phyloP scores from a whole-genome alignment of 2,888 invertebrate genomes.

The Odontocerum albicorne region DNA sequence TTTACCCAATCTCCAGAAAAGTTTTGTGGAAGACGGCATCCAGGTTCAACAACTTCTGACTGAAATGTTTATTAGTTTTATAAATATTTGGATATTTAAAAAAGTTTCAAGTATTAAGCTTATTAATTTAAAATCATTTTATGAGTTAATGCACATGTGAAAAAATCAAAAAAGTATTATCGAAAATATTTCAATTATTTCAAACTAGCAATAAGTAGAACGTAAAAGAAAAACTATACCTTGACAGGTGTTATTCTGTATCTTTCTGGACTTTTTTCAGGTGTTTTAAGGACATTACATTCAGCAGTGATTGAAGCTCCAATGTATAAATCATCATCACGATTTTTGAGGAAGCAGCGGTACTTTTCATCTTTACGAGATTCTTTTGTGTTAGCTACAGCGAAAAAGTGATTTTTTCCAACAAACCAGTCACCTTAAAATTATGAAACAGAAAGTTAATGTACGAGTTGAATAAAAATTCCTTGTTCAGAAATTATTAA shows the following conservation, averaged over 20 bases:
- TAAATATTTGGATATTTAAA: no score
- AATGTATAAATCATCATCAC: conserved; percentile 90
- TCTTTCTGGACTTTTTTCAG: conserved; percentile 91
- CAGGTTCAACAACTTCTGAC: conserved; percentile 86
- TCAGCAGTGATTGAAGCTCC: conserved; percentile 93
- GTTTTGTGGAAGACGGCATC: conserved; percentile 91
- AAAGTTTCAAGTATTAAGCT: no score
- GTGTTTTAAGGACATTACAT: conserved; percentile 89
- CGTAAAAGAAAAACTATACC: conserved; percentile 40
- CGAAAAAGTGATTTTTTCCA: conserved; percentile 94
- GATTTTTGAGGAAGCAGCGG: conserved; percentile 90
- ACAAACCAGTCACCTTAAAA: conserved; percentile 86
- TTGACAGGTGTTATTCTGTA: conserved; percentile 80
- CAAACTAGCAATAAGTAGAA: not conserved
- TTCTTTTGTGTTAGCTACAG: conserved; percentile 95
- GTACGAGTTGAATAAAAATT: no score
- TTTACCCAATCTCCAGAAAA: conserved; percentile 96
- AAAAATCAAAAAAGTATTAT: not conserved
- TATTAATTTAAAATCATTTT: no score
- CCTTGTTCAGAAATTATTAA: no score
- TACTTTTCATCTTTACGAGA: conserved; percentile 94
- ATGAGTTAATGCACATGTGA: no score
- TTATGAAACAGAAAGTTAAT: not conserved
- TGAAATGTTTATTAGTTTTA: no score
- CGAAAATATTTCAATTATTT: not conserved